Percentiles rank a stretch among this genome's conserved stretches.
Evolutionary conservation across 2,113 vertebrate species (phyloP).

Genomic region (Lathamus discolor): DNA sequence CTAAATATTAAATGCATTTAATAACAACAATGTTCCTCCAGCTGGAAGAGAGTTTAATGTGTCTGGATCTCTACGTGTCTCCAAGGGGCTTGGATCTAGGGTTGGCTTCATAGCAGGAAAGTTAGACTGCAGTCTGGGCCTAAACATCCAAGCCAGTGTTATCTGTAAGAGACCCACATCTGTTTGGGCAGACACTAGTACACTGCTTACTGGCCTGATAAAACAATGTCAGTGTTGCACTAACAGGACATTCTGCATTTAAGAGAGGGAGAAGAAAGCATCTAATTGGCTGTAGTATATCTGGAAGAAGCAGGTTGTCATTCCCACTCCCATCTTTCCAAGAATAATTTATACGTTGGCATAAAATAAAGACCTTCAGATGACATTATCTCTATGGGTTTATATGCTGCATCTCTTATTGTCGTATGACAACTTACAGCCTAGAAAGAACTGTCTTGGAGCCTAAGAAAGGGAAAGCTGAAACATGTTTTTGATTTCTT

Average conservation of each 20-base stretch:
- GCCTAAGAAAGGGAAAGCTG: background rate
- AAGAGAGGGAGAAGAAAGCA: background rate
- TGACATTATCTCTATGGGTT: background rate
- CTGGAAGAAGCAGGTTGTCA: background rate
- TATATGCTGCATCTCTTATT: background rate
- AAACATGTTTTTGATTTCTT: background rate
- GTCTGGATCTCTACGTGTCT: background rate
- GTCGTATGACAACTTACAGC: background rate
- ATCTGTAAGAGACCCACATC: accelerated
- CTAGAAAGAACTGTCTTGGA: background rate
- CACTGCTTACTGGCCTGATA: background rate
- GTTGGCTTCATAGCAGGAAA: background rate
- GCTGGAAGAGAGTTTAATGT: background rate
- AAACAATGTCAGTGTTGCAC: background rate
- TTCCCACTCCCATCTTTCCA: background rate
- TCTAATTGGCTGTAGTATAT: background rate
- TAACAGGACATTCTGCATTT: background rate
- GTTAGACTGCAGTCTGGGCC: background rate
- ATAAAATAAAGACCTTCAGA: background rate
- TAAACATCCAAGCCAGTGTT: background rate
- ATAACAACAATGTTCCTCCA: background rate
- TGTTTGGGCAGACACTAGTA: background rate
- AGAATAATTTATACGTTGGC: background rate
- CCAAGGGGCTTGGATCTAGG: background rate
- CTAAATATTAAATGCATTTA: background rate